Base-by-base conservation (phyloP, 2,113 vertebrate genomes). In the Atherinomorus stipes region DNA sequence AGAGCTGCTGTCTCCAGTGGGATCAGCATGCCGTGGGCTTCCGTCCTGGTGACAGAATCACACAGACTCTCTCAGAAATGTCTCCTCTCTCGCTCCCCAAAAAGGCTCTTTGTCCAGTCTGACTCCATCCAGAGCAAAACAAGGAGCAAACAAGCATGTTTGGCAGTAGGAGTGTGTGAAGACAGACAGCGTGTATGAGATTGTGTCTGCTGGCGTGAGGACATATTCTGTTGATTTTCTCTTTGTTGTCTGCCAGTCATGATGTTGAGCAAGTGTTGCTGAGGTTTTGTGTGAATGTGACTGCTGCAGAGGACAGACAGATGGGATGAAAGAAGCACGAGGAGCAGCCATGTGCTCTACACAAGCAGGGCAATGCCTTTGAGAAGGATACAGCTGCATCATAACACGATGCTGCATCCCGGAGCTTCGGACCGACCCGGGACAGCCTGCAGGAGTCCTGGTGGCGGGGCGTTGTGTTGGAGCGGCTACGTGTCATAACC, bases 61-160 rank as follows among this genome's bases (percentile, higher is more conserved):
- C 60, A 82, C 79, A 64, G 68, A 77, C 84, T 80, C 78, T 85
- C 81, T 85, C 85, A 89, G 87, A 91, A 87, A 91, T 89, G 86
- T 78, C 88, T 78, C 47, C 0, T 16, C 44, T 19, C 44, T 16
- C 15, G 15, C 23, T 25, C 44, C 44, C 44, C 23, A 67, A 71
- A 81, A 77, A 72, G 78, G 11, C 80, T 80, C 87, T 91, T 91
- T 92, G 89, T 92, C 68, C 74, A 7, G 64, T 64, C 65, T 75
- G 72, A 73, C 50, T 68, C 50, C 53, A 68, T 69, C 71, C 68
- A 76, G 80, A 31, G 10, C 71, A 79, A 68, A 81, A 87, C 84
- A 88, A 81, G 76, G 65, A 85, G 80, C 52, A 11, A 81, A 86
- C 78, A 84, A 88, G 83, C 90, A 80, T 66, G 76, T 85, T 76